Base-by-base conservation (phyloP, 1,140 invertebrate genomes). In the Trypoxylus dichotomus region DNA sequence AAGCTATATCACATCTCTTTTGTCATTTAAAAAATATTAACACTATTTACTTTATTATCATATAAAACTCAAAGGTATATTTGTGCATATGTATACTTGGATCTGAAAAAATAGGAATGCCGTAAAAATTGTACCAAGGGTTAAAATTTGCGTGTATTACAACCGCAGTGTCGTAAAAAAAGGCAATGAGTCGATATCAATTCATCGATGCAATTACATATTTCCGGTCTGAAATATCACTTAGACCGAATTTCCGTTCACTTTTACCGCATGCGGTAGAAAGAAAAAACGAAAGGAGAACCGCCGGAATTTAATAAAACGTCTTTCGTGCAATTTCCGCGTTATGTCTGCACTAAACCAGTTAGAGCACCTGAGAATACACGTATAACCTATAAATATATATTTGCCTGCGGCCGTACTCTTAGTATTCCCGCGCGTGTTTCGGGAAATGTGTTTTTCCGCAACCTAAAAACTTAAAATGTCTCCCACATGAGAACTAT, bases 321-420 rank as follows among this genome's bases (percentile, higher is more conserved):
- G 60, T 68, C 60, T 68, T 68, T 68, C 19, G 60, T 24, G 60
- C 60, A 68, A 68, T 68, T 68, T 68, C 60, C 60, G 60, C 60
- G 60, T 68, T 68, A 68, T 24, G 60, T 68, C 60, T 68, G 60
- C 60, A 68, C 60, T 68, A 68, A 68, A 29, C 60, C 60, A 68
- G 60, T 68, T 68, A 68, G 60, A 68, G 60, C 60, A 68, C 60
- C 60, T 68, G 60, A 68, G 60, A 68, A 68, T 68, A 68, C 60
- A 68, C 60, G 60, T 68, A 68, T 68, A 27, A 68, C 60, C 60
- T 68, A 68, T 68, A 68, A 68, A 68, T 68, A 68, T 68, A 68
- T 68, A 68, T 68, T 29, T 29, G 60, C 60, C 60, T 68, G 60
- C 60, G 60, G 60, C 21, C 60, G 27, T 25, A 13, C 60, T 68